These are phyloP conservation scores for Phalanger gymnotis DNA, from an alignment of 2,797 vertebrate genomes.

Conservation along the genomic window DNA sequence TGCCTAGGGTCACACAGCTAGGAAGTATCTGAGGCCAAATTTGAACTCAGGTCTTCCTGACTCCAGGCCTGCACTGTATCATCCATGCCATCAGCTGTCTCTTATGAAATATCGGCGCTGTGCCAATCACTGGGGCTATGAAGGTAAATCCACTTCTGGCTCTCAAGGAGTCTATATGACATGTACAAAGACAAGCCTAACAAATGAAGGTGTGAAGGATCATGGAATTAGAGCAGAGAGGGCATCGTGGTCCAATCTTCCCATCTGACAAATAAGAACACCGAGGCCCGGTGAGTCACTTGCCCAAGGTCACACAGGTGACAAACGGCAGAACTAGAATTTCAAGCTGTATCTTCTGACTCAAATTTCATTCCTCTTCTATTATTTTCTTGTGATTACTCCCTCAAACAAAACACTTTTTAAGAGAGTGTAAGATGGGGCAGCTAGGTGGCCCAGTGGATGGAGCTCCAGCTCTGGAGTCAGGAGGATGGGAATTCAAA, in stretches of 20 bases:
- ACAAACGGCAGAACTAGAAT: background rate
- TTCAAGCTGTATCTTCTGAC: background rate
- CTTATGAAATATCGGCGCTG: background rate
- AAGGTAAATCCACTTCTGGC: background rate
- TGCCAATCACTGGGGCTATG: background rate
- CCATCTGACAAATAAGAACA: background rate
- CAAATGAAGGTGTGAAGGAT: background rate
- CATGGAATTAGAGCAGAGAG: background rate
- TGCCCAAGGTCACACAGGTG: background rate
- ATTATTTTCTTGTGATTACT: background rate
- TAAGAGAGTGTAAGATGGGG: background rate
- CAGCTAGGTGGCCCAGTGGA: background rate
- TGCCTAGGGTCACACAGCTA: background rate
- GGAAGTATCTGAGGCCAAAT: background rate
- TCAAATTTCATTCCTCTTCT: background rate
- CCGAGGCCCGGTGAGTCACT: background rate
- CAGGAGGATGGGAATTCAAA: background rate
- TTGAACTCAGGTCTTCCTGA: background rate
- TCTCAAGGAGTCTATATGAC: background rate
- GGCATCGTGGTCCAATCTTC: background rate
- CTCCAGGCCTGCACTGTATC: background rate
- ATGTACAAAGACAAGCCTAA: background rate
- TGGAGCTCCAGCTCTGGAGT: constrained; percentile 5
- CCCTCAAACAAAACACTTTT: background rate
- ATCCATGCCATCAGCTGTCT: background rate